Conservation (phyloP, 1,140 invertebrate genomes). For the Cotesia vestalis region DNA sequence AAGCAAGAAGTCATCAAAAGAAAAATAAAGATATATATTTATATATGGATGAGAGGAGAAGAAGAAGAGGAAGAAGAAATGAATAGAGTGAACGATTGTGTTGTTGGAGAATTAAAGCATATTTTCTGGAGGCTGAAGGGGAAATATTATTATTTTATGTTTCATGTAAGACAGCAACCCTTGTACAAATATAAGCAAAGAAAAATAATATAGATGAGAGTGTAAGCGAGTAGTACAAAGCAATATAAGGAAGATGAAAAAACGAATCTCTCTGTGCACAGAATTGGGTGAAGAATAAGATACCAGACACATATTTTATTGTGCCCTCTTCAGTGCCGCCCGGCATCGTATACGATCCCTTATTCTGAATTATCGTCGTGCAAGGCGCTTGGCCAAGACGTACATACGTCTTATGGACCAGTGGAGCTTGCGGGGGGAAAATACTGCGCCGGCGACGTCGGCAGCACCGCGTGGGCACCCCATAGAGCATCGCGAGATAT, state of each 20-base stretch:
- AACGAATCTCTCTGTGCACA: slow-evolving; percentile 36
- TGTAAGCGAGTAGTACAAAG: slow-evolving; percentile 33
- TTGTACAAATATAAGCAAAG: slow-evolving; percentile 14
- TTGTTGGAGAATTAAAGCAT: no score
- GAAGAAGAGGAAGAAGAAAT: no score
- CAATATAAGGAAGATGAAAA: slow-evolving; percentile 45
- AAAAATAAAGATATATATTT: no score
- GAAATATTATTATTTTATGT: not conserved
- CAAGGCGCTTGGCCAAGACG: slow-evolving; percentile 42
- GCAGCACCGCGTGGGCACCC: slow-evolving; percentile 47
- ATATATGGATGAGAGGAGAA: no score
- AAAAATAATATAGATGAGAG: slow-evolving; percentile 7
- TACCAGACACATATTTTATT: slow-evolving; percentile 63
- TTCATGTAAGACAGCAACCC: slow-evolving; percentile 10
- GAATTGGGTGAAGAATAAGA: slow-evolving; percentile 65
- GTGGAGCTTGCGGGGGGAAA: slow-evolving; percentile 23
- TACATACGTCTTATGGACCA: slow-evolving; percentile 41
- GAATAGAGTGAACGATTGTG: no score
- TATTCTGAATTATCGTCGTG: slow-evolving; percentile 44
- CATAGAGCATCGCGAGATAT: slow-evolving; percentile 44
- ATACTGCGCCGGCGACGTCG: slow-evolving; percentile 39
- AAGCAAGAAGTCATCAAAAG: no score
- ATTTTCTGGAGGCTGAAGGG: no score
- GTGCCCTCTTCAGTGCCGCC: slow-evolving; percentile 40
- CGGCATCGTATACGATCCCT: slow-evolving; percentile 40